Base-by-base conservation (phyloP, 2,888 invertebrate species). In the Aplocera efformata region DNA sequence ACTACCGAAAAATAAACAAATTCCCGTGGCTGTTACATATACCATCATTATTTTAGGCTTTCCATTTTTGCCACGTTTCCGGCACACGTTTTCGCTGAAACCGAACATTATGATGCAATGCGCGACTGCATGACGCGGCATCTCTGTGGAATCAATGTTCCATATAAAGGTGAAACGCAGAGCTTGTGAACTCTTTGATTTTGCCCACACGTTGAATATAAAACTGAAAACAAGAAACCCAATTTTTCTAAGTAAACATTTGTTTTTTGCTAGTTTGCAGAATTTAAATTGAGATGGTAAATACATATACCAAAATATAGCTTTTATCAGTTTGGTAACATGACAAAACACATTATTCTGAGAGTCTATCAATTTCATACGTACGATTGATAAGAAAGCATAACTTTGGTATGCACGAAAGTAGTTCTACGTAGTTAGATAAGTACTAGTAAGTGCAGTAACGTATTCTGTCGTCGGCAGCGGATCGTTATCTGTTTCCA, bases 401-500 rank as follows among this genome's bases (percentile, higher is more conserved):
- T 42, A 50, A 57, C 52, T 60, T 60, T 55, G 68, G 68, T 75
- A 79, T 76, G 79, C 78, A 83, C 75, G 34, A 38, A 42, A 22
- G 30, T 22, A 40, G 34, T 26, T 42, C 13, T 17, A 17, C 5
- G 17, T 32, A 37, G 33, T 17, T 42, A 35, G 33, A 21, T 29
- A 36, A 34, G 37, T 50, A 79, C 76, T 69, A 77, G 74, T 69
- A 72, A 79, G 70, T 83, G 81, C 79, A 82, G 79, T 82, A 82
- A 82, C 81, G 84, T 84, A 84, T 86, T 85, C 85, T 76, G 82
- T 82, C 83, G 86, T 79, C 81, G 79, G 81, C 79, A 79, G 74
- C 68, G 84, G 85, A 86, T 88, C 86, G 86, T 88, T 86, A 88
- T 86, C 88, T 86, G 83, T 86, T 86, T 84, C 84, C 78, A 88